A percentile compares a stretch with the other conserved stretches of the same genome.
Conservation (phyloP, 2,797 vertebrate species). For the Rhincodon typus region DNA sequence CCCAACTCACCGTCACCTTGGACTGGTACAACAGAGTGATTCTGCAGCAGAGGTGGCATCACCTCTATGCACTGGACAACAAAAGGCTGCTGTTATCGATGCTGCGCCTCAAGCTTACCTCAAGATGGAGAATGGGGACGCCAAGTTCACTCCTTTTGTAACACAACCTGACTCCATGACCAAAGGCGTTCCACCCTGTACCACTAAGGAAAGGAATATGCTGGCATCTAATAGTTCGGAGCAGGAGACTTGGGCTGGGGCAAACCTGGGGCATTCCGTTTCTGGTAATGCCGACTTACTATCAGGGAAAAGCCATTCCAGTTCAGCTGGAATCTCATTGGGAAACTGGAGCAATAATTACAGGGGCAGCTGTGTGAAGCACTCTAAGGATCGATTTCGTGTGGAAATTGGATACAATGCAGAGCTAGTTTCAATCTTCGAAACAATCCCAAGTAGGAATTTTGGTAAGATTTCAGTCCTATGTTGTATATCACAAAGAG, state of each 20-base stretch:
- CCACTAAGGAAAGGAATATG: not conserved
- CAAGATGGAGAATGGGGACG: not conserved
- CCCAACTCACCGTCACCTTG: not conserved
- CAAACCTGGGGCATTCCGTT: not conserved
- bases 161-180: not conserved
- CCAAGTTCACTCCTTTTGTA: too few relatives aligned
- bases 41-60: not conserved
- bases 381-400: slow-evolving; percentile 69
- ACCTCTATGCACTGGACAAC: not conserved
- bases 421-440: slow-evolving; percentile 75
- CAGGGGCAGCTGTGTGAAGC: slow-evolving; percentile 68
- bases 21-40: not conserved
- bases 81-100: not conserved
- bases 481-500: not conserved
- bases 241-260: not conserved
- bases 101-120: not conserved
- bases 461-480: slow-evolving; percentile 67
- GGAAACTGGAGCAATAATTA: slow-evolving; percentile 53
- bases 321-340: slow-evolving; percentile 46
- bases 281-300: not conserved
- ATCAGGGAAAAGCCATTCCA: not conserved
- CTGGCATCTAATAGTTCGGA: not conserved
- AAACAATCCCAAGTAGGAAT: slow-evolving; percentile 74
- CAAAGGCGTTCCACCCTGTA: not conserved
- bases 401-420: slow-evolving; percentile 78